Base-by-base conservation (phyloP, 2,797 vertebrate species). In the Arremon aurantiirostris region DNA sequence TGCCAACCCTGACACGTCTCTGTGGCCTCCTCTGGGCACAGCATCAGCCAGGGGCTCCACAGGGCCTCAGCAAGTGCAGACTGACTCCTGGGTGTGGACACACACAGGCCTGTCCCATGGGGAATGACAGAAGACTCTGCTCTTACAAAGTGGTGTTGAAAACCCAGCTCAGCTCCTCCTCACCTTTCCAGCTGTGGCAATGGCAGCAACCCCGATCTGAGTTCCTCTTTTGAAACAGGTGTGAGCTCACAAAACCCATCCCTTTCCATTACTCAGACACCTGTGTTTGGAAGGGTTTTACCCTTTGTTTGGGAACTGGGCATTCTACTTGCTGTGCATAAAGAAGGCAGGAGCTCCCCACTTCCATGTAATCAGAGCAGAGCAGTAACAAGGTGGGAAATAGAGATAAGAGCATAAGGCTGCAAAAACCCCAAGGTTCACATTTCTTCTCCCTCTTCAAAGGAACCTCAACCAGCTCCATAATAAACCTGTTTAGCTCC, bases 361-460 rank as follows among this genome's bases (percentile, higher is more conserved):
- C 4, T 52, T 50, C 61, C 73, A 66, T 37, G 28, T 94, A 75
- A 89, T 96, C 91, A 89, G 86, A 94, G 63, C 81, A 59, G 1
- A 90, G 73, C 89, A 94, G 94, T 92, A 79, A 66, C 70, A 82
- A 82, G 75, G 89, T 87, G 60, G 66, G 32, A 47, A 82, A 73
- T 2, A 16, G 8, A 93, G 77, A 55, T 92, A 89, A 90, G 15
- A 90, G 57, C 41, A 35, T 2, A 72, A 82, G 70, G 11, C 73
- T 76, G n/a, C 8, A 44, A 86, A 94, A 73, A 3, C 1, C 0
- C 10, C 24, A 27, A 32, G 42, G 55, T 26, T 81, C 59, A 65
- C 44, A 35, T 87, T 70, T 83, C 60, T 90, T 64, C 41, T 55
- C 37, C 42, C 35, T 41, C n/a, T 72, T 35, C 68, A 35, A 46